Percentiles rank a stretch among this genome's conserved stretches.
These are phyloP conservation scores for Allacma fusca DNA, from an alignment of 2,888 invertebrate genomes.

Conservation along the genomic window DNA sequence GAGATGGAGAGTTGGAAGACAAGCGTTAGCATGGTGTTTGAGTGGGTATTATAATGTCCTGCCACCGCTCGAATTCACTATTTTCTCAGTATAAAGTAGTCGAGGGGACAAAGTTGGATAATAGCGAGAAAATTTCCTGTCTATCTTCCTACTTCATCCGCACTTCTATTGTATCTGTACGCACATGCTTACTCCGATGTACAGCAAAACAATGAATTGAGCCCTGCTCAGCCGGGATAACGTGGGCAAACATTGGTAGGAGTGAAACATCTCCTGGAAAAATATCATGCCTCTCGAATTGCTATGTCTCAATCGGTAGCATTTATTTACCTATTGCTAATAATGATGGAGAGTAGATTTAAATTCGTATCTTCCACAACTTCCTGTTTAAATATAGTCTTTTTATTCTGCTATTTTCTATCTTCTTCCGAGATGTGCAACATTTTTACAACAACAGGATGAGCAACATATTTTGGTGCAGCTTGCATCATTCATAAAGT, in stretches of 20 bases:
- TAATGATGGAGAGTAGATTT: too few relatives aligned
- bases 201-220: slow-evolving; percentile 3
- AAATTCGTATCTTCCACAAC: too few relatives aligned
- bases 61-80: not conserved
- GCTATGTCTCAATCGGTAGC: not conserved
- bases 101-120: slow-evolving; percentile 32
- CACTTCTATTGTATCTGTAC: slow-evolving; percentile 3
- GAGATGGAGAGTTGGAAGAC: slow-evolving; percentile 10
- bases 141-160: slow-evolving; percentile 34
- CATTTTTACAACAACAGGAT: too few relatives aligned
- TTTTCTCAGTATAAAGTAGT: slow-evolving; percentile 28
- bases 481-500: too few relatives aligned
- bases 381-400: too few relatives aligned
- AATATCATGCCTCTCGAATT: not conserved
- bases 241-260: not conserved
- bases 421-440: too few relatives aligned
- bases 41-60: slow-evolving; percentile 37
- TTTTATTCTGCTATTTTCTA: too few relatives aligned
- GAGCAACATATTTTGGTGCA: too few relatives aligned
- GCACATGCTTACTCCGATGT: not conserved
- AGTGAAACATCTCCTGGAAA: not conserved
- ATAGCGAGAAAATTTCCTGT: slow-evolving; percentile 38
- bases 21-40: slow-evolving; percentile 23
- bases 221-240: not conserved
- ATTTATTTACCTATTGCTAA: too few relatives aligned